phyloP scores from a whole-genome alignment of 2,888 invertebrate genomes.

The Mesorhabditis spiculigera region DNA sequence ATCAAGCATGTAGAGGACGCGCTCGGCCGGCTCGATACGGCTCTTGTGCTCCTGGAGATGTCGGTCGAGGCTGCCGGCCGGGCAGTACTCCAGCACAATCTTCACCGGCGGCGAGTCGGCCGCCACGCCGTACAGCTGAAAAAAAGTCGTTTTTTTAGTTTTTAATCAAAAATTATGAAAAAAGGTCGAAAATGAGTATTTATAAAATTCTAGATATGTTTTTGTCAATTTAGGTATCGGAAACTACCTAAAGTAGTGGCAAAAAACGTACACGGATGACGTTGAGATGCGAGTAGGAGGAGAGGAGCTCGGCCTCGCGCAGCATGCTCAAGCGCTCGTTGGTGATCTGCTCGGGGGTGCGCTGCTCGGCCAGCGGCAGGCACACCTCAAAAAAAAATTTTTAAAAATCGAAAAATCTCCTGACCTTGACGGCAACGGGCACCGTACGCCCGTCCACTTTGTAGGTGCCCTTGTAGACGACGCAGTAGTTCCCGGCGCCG shows the following conservation, averaged over 20 bases:
- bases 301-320: conserved; percentile 41
- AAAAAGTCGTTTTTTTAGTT: neutral
- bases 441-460: conserved; percentile 8
- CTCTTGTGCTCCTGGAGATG: conserved; percentile 16
- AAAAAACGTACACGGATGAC: conserved; percentile 23
- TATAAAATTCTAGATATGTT: conserved; percentile 5
- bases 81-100: conserved; percentile 95
- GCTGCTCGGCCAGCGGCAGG: neutral
- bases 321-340: conserved; percentile 25
- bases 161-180: neutral
- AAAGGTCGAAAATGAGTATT: neutral
- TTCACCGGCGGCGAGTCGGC: conserved; percentile 96
- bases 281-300: conserved; percentile 33
- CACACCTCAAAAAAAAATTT: neutral
- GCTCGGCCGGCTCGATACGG: too few relatives aligned
- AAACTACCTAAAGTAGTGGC: too few relatives aligned
- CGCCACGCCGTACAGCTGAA: conserved; percentile 85
- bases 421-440: conserved; percentile 16
- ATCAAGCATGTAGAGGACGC: too few relatives aligned
- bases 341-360: neutral
- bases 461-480: conserved; percentile 20
- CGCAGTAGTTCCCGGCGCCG: conserved; percentile 30
- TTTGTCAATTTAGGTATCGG: too few relatives aligned
- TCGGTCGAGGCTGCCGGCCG: conserved; percentile 32
- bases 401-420: neutral